phyloP scores from a whole-genome alignment of 1,140 invertebrate species.

The Sycobia sp. region DNA sequence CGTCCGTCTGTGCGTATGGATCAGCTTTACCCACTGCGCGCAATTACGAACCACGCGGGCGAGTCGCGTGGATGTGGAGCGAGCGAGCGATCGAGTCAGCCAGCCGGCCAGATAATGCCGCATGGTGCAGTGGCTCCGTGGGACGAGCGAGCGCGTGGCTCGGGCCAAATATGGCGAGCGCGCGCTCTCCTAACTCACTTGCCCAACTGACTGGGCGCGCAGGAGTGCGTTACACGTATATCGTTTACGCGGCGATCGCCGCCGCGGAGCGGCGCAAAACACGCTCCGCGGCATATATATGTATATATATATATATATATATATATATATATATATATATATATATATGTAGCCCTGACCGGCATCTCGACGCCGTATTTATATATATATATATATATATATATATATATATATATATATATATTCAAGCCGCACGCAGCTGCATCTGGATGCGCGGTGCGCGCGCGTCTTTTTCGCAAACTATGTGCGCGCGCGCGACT shows the following conservation, averaged over 20 bases:
- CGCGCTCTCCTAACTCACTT: conserved; percentile 40
- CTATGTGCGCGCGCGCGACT: not conserved
- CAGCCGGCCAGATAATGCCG: not conserved
- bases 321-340: too few species aligned
- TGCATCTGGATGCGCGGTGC: not conserved
- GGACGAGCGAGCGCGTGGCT: conserved; percentile 52
- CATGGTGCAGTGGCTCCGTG: conserved; percentile 20
- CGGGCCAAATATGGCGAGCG: conserved; percentile 52
- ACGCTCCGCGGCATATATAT: too few species aligned
- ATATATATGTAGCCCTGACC: conserved; percentile 30
- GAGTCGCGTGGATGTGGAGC: not conserved
- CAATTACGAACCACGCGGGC: not conserved
- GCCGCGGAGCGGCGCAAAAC: not conserved
- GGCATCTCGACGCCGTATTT: not conserved
- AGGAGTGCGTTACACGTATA: too few species aligned
- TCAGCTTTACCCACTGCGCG: too few species aligned
- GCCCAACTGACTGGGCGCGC: too few species aligned
- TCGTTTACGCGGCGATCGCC: too few species aligned
- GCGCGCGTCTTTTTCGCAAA: not conserved
- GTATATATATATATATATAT: too few species aligned
- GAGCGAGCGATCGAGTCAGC: not conserved
- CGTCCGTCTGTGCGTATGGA: too few species aligned
- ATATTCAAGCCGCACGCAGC: not conserved
- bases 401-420: too few species aligned
- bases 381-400: too few species aligned